phyloP scores from a whole-genome alignment of 1,140 invertebrate species.

The Zaprionus africanus region DNA sequence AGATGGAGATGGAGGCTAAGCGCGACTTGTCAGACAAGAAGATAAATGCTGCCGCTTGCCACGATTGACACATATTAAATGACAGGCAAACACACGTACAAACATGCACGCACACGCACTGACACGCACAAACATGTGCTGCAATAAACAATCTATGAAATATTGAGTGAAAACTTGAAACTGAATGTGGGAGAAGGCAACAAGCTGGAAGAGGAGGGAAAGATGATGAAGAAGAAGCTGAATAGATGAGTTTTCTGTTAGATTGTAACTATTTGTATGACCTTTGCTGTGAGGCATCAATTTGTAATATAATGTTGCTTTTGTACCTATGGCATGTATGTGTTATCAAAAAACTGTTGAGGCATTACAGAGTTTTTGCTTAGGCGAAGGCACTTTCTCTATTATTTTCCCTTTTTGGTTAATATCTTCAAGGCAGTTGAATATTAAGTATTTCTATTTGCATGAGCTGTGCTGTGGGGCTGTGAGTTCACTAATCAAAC shows the following conservation, averaged over 20 bases:
- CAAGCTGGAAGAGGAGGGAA: neutral
- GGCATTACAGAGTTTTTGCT: too few species aligned
- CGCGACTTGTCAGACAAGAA: slow-evolving; percentile 15
- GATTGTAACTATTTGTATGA: neutral
- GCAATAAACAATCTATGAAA: slow-evolving; percentile 29
- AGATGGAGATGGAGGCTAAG: neutral
- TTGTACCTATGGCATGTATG: neutral
- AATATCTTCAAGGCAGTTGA: neutral
- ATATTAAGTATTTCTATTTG: neutral
- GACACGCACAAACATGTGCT: slow-evolving; percentile 12
- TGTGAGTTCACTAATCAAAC: neutral
- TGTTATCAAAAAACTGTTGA: too few species aligned
- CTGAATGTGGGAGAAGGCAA: neutral
- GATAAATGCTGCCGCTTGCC: slow-evolving; percentile 34
- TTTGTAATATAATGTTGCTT: neutral
- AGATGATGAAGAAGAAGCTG: neutral
- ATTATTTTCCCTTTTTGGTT: neutral
- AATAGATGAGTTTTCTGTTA: neutral
- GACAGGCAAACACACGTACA: neutral
- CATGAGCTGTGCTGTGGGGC: neutral
- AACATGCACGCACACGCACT: slow-evolving; percentile 5
- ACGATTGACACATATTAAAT: slow-evolving; percentile 38
- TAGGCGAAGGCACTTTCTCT: too few species aligned
- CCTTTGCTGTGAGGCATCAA: neutral
- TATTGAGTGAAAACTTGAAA: slow-evolving; percentile 19